Evolutionary conservation across 2,888 invertebrate species (phyloP).

Genomic region (Drosophila lacicola): DNA sequence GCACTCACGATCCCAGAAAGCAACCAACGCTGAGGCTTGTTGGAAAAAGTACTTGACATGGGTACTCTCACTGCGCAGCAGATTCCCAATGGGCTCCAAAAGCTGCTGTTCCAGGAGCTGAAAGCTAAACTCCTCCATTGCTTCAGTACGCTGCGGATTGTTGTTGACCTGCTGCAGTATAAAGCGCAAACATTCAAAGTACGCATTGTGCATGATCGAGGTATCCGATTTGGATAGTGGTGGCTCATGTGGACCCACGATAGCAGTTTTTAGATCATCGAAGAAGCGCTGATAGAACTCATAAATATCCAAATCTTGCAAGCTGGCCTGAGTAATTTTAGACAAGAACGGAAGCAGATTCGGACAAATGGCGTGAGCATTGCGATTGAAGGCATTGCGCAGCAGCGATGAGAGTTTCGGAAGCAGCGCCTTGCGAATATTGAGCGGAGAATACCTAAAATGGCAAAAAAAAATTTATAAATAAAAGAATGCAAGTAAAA

Average conservation of each 20-base stretch:
- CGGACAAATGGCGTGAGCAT: constrained; percentile 90
- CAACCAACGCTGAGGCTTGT: constrained; percentile 86
- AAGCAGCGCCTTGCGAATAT: constrained; percentile 90
- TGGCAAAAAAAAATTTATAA: neutral
- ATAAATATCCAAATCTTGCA: constrained; percentile 70
- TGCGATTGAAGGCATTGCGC: constrained; percentile 91
- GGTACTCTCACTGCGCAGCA: constrained; percentile 83
- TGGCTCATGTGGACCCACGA: constrained; percentile 87
- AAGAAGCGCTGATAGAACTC: constrained; percentile 89
- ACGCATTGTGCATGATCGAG: constrained; percentile 88
- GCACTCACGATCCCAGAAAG: constrained; percentile 86
- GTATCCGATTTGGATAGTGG: constrained; percentile 87
- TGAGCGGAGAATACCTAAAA: constrained; percentile 86
- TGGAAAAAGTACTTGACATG: constrained; percentile 85
- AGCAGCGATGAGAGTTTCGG: constrained; percentile 90
- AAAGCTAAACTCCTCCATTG: constrained; percentile 50
- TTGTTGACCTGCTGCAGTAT: constrained; percentile 86
- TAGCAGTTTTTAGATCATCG: constrained; percentile 88
- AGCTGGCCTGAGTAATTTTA: constrained; percentile 84
- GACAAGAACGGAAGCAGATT: constrained; percentile 92
- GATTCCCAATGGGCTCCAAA: constrained; percentile 85
- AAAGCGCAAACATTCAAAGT: constrained; percentile 91
- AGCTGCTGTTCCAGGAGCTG: constrained; percentile 74
- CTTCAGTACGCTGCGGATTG: constrained; percentile 46
- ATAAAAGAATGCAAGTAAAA: accelerated